Evolutionary conservation across 2,888 invertebrate species (phyloP).

Genomic region (Ernsta delagoae): DNA sequence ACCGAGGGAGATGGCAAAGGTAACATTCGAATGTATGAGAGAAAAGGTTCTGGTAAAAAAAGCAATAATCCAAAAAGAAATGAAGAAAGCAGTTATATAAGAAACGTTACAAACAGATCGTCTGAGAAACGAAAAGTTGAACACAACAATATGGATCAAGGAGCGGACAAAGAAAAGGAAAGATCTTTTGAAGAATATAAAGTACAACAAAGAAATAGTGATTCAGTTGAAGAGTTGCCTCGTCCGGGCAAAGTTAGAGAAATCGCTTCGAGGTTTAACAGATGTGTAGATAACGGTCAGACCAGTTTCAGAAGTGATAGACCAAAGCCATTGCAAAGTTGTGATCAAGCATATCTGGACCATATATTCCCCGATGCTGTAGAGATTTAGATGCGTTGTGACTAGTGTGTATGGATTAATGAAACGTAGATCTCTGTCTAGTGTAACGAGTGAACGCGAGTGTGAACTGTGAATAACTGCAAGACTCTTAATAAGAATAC

Average conservation of each 20-base stretch:
- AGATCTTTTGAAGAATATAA: constrained; percentile 48
- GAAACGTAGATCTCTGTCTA: constrained; percentile 50
- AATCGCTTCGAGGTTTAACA: constrained; percentile 75
- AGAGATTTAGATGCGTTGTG: constrained; percentile 63
- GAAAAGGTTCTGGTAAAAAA: constrained; percentile 62
- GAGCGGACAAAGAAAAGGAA: constrained; percentile 50
- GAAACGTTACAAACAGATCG: constrained; percentile 52
- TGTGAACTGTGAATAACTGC: constrained; percentile 35
- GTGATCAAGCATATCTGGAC: constrained; percentile 86
- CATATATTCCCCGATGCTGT: constrained; percentile 85
- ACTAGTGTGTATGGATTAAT: constrained; percentile 43
- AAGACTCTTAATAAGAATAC: constrained; percentile 27
- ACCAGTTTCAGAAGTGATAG: constrained; percentile 67
- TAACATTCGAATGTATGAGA: constrained; percentile 60
- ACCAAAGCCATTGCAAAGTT: constrained; percentile 85
- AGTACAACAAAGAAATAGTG: constrained; percentile 40
- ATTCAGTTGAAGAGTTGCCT: constrained; percentile 53
- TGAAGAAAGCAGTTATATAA: constrained; percentile 43
- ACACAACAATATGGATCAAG: constrained; percentile 42
- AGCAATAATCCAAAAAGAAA: constrained; percentile 47
- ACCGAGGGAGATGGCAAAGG: constrained; percentile 16
- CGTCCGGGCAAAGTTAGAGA: constrained; percentile 76
- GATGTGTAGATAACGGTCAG: constrained; percentile 53
- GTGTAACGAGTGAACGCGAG: constrained; percentile 43
- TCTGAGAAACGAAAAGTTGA: constrained; percentile 56